Evolutionary conservation across 2,888 invertebrate species (phyloP).

Genomic region (Ctenicera cuprea): DNA sequence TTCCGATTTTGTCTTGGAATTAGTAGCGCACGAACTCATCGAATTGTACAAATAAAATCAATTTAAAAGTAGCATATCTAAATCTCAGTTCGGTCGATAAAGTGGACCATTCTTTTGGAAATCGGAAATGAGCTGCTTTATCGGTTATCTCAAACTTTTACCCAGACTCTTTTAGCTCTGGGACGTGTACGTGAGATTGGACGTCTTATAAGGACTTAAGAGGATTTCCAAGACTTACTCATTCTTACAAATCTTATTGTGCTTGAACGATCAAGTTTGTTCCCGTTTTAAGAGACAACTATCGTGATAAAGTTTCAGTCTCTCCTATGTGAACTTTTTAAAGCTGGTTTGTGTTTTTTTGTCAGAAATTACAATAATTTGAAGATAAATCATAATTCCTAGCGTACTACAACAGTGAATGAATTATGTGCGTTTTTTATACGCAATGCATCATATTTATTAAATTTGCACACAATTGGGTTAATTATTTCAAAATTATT

Average conservation of each 20-base stretch:
- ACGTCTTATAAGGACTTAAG: conserved; percentile 58
- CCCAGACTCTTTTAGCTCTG: conserved; percentile 34
- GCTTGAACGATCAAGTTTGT: conserved; percentile 39
- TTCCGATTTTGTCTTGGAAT: background rate
- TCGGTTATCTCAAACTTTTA: conserved; percentile 43
- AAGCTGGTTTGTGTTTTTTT: too few relatives aligned
- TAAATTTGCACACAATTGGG: too few relatives aligned
- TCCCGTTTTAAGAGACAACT: conserved; percentile 34
- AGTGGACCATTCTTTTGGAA: conserved; percentile 44
- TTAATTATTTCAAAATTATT: too few relatives aligned
- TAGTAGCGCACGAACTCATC: background rate
- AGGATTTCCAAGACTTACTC: conserved; percentile 52
- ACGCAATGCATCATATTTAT: too few relatives aligned
- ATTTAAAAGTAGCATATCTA: conserved; percentile 27
- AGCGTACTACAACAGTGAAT: too few relatives aligned
- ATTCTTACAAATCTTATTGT: conserved; percentile 41
- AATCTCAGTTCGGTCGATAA: conserved; percentile 35
- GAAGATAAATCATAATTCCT: too few relatives aligned
- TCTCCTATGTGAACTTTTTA: too few relatives aligned
- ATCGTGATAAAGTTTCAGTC: too few relatives aligned
- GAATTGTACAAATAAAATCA: conserved; percentile 34
- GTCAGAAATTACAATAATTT: too few relatives aligned
- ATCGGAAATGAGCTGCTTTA: conserved; percentile 49
- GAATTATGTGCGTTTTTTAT: too few relatives aligned
- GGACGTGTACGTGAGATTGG: conserved; percentile 46